Conservation (phyloP, 1,140 invertebrate genomes). For the Cyclargus thomasi region DNA sequence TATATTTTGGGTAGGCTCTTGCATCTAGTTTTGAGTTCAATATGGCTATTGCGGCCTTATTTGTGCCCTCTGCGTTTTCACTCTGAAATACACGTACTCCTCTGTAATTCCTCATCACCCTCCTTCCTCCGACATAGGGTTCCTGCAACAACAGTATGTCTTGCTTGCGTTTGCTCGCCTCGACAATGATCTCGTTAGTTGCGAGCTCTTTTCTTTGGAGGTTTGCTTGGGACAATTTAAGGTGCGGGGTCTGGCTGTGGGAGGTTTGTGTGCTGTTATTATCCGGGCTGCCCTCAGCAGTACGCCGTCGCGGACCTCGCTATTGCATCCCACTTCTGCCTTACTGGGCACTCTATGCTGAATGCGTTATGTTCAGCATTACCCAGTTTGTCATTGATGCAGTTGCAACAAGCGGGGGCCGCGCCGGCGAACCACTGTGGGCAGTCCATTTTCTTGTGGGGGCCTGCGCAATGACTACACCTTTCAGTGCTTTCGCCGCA, state of each 20-base stretch:
- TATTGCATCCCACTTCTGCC: constrained; percentile 8
- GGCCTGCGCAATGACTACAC: constrained; percentile 5
- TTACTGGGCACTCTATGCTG: not conserved
- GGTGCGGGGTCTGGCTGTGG: not conserved
- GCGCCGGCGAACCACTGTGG: not conserved
- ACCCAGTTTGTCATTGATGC: not conserved
- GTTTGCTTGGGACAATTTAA: not conserved
- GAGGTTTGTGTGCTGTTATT: not conserved
- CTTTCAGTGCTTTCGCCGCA: not conserved
- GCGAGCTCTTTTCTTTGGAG: not conserved
- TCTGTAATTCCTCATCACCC: too few relatives aligned
- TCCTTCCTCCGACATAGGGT: not conserved
- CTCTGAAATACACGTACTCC: too few relatives aligned
- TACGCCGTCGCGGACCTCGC: not conserved
- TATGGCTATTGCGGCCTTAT: not conserved
- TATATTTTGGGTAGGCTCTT: not conserved
- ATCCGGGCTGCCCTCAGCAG: not conserved
- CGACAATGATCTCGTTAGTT: not conserved
- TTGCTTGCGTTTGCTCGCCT: not conserved
- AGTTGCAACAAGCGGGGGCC: not conserved
- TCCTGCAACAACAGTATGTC: not conserved
- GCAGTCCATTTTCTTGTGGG: not conserved
- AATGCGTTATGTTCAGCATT: constrained; percentile 2
- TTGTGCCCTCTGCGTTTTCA: too few relatives aligned
- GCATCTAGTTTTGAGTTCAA: not conserved